These are phyloP conservation scores for Antedon bifida DNA, from an alignment of 35 echinoderm and acorn worm species.

Conservation along the genomic window DNA sequence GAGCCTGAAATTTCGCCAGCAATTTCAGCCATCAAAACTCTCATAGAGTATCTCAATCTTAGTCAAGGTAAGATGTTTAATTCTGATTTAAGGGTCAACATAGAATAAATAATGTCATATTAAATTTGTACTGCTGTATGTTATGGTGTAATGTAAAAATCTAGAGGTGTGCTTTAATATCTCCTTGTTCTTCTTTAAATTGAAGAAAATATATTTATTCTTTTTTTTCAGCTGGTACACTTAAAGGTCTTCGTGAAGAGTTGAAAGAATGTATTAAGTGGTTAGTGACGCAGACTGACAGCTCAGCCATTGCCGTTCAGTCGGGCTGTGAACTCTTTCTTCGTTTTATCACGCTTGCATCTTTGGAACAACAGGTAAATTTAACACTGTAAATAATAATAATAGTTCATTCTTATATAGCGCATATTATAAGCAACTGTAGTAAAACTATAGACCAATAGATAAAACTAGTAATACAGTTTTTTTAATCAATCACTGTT, in stretches of 20 bases:
- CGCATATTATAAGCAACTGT: too few relatives aligned
- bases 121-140: too few relatives aligned
- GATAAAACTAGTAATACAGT: too few relatives aligned
- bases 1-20: conserved; percentile 73
- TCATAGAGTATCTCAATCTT: conserved; percentile 80
- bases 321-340: conserved; percentile 97
- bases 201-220: neutral
- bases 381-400: too few relatives aligned
- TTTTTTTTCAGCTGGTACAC: conserved; percentile 46
- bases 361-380: conserved; percentile 77
- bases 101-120: too few relatives aligned
- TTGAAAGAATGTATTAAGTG: conserved; percentile 77
- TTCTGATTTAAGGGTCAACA: too few relatives aligned
- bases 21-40: conserved; percentile 86
- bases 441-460: too few relatives aligned
- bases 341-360: conserved; percentile 82
- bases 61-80: conserved; percentile 57
- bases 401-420: too few relatives aligned
- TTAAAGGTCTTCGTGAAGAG: conserved; percentile 58
- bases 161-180: too few relatives aligned
- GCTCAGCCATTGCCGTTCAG: conserved; percentile 67
- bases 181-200: too few relatives aligned
- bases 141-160: too few relatives aligned
- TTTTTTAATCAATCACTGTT: too few relatives aligned
- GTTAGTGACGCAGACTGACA: conserved; percentile 76